Percentiles rank a stretch among this genome's conserved stretches.
These are phyloP conservation scores for Lutjanus campechanus DNA, from an alignment of 2,797 vertebrate genomes.

Conservation along the genomic window DNA sequence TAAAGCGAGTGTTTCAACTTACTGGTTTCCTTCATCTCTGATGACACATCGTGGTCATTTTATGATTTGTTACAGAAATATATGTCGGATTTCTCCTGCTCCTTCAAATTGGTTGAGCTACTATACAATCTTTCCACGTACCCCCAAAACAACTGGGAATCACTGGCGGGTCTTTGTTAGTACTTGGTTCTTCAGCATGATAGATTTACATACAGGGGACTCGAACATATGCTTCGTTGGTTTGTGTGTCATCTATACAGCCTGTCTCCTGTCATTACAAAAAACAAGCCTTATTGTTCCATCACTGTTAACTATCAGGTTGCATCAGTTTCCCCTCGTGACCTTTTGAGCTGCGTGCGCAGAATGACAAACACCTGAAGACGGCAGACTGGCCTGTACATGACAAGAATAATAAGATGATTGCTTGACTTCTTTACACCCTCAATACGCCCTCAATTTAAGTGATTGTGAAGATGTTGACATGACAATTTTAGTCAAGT, in stretches of 20 bases:
- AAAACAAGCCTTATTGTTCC: background rate
- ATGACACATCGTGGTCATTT: no score
- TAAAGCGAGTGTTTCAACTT: no score
- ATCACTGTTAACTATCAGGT: background rate
- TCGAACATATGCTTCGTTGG: background rate
- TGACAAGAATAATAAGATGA: slow-evolving; percentile 6
- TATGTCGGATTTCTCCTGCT: no score
- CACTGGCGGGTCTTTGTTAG: background rate
- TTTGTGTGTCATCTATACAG: background rate
- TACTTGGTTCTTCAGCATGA: background rate
- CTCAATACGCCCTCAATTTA: background rate
- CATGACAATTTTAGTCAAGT: background rate
- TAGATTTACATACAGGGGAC: background rate
- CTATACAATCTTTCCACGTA: background rate
- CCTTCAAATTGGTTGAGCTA: background rate
- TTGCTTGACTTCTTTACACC: background rate
- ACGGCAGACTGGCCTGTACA: background rate
- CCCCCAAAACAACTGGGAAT: background rate
- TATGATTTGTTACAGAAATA: no score
- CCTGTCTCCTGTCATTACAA: background rate
- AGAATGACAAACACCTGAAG: slow-evolving; percentile 29
- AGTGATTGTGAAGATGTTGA: background rate
- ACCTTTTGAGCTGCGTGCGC: slow-evolving; percentile 30
- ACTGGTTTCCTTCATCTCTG: no score
- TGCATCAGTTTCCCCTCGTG: slow-evolving; percentile 18